These are phyloP conservation scores for Acropternis orthonyx DNA, from an alignment of 2,797 vertebrate species.

Conservation along the genomic window DNA sequence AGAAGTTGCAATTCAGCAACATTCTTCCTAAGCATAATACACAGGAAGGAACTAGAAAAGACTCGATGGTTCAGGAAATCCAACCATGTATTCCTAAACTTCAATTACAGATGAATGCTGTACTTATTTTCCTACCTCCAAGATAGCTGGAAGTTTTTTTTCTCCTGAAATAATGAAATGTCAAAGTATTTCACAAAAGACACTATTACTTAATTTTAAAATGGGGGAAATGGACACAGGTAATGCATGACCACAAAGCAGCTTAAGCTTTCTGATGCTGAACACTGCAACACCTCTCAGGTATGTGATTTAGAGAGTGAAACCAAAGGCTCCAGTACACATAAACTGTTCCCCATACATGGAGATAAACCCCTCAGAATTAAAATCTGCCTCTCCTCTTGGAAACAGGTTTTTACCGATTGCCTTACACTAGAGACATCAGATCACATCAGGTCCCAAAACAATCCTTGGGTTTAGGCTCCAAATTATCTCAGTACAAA, in stretches of 20 bases:
- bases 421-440: background rate
- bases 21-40: background rate
- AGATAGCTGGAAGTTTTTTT: background rate
- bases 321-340: background rate
- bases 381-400: background rate
- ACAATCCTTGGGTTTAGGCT: background rate
- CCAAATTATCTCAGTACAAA: background rate
- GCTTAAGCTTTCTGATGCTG: background rate
- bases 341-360: background rate
- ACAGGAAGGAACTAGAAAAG: background rate
- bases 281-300: background rate
- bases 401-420: background rate
- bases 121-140: background rate
- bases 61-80: background rate
- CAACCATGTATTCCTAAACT: background rate
- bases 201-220: background rate
- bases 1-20: background rate
- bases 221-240: background rate
- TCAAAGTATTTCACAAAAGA: background rate
- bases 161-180: background rate
- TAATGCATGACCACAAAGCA: background rate
- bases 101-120: background rate
- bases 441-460: background rate
- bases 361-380: background rate
- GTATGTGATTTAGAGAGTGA: background rate